Percentiles rank a stretch among this genome's conserved stretches.
Conservation (phyloP, 53 echinoderm and acorn worm species). For the Temnopleurus reevesii region DNA sequence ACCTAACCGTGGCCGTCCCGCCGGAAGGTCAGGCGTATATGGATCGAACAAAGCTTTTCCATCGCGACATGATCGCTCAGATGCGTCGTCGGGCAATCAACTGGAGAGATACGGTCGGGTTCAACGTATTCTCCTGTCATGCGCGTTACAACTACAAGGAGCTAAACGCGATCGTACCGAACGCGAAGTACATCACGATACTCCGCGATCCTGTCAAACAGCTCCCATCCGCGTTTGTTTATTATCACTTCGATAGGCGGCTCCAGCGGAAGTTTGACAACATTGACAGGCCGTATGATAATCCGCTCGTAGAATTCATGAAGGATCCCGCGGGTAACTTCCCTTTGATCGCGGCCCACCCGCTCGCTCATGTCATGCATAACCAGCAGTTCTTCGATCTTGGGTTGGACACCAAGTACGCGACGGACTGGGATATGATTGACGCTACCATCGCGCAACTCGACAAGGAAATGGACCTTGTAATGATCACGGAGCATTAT, state of each 20-base stretch:
- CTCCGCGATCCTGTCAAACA: slow-evolving; percentile 58
- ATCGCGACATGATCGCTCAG: slow-evolving; percentile 40
- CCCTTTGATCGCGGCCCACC: neutral
- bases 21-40: slow-evolving; percentile 20
- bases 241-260: slow-evolving; percentile 26
- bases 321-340: slow-evolving; percentile 18
- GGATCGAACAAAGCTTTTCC: slow-evolving; percentile 41
- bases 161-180: slow-evolving; percentile 55
- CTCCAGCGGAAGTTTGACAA: neutral
- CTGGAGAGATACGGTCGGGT: slow-evolving; percentile 39
- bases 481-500: slow-evolving; percentile 65
- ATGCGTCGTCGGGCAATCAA: neutral
- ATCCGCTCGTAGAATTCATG: slow-evolving; percentile 56
- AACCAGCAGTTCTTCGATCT: slow-evolving; percentile 65
- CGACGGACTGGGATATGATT: neutral
- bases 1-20: slow-evolving; percentile 30
- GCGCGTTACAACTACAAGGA: slow-evolving; percentile 62
- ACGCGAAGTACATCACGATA: slow-evolving; percentile 67
- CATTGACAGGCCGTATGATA: slow-evolving; percentile 1
- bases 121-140: slow-evolving; percentile 61
- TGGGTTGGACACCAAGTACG: slow-evolving; percentile 50
- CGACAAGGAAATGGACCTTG: slow-evolving; percentile 60
- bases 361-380: neutral
- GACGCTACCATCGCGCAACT: slow-evolving; percentile 26
- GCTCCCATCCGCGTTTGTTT: slow-evolving; percentile 67